Conservation (phyloP, 2,113 vertebrate species). For the Vidua macroura region DNA sequence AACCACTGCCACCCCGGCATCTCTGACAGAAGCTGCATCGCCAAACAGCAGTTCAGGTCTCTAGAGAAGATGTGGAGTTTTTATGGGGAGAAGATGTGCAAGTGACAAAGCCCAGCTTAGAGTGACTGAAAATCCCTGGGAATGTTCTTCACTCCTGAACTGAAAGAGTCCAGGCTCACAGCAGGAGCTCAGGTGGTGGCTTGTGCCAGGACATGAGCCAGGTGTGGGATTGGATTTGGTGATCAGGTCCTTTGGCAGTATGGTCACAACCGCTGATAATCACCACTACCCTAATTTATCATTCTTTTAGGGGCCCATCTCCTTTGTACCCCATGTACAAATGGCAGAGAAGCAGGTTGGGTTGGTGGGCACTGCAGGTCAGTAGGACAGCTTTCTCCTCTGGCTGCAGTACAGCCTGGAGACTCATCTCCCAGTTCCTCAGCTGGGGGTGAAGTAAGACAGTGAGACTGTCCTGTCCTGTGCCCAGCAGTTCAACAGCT, state of each 20-base stretch:
- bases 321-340: neutral
- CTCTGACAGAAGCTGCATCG: neutral
- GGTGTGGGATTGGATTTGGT: neutral
- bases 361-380: neutral
- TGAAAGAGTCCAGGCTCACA: neutral
- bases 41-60: fast-evolving
- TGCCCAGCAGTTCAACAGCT: neutral
- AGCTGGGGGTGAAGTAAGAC: neutral
- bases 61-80: neutral
- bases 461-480: neutral
- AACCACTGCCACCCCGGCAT: neutral
- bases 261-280: neutral
- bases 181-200: neutral
- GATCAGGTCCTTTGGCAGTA: neutral
- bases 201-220: neutral
- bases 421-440: neutral
- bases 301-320: neutral
- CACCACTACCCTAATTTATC: neutral
- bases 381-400: neutral
- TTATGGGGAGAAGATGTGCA: neutral
- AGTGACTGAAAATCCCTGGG: neutral
- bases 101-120: neutral
- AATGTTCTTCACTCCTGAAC: neutral
- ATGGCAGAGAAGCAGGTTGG: neutral
- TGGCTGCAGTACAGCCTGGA: neutral